These are phyloP conservation scores for Calonectris borealis DNA, from an alignment of 2,113 vertebrate species.

Conservation along the genomic window DNA sequence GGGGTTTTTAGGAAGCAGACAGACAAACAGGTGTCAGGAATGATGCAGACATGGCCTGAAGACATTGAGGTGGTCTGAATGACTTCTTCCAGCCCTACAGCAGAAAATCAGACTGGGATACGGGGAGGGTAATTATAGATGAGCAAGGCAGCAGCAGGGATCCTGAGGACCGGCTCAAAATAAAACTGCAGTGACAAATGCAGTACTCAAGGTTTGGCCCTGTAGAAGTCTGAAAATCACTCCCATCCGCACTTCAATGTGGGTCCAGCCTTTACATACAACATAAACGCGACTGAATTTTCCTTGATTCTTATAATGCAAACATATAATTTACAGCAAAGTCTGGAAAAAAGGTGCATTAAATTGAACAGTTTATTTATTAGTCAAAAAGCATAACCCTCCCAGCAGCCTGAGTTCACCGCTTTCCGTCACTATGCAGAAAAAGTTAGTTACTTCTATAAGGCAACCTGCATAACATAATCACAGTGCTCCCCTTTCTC, in stretches of 20 bases:
- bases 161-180: not conserved
- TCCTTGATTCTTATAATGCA: not conserved
- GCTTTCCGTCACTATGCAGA: not conserved
- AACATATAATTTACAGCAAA: not conserved
- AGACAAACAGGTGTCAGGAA: not conserved
- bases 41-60: not conserved
- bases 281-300: not conserved
- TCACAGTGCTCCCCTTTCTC: not conserved
- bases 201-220: not conserved
- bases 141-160: not conserved
- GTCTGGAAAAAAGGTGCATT: not conserved
- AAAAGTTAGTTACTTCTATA: not conserved
- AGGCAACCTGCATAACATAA: not conserved
- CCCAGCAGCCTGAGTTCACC: not conserved
- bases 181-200: not conserved
- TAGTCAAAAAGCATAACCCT: not conserved
- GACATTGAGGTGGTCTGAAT: not conserved
- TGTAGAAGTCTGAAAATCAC: not conserved
- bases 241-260: not conserved
- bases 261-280: not conserved
- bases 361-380: not conserved
- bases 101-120: not conserved
- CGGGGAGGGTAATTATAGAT: not conserved
- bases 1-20: not conserved
- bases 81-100: not conserved